phyloP scores from a whole-genome alignment of 1,140 invertebrate genomes.

The Elymnias hypermnestra region DNA sequence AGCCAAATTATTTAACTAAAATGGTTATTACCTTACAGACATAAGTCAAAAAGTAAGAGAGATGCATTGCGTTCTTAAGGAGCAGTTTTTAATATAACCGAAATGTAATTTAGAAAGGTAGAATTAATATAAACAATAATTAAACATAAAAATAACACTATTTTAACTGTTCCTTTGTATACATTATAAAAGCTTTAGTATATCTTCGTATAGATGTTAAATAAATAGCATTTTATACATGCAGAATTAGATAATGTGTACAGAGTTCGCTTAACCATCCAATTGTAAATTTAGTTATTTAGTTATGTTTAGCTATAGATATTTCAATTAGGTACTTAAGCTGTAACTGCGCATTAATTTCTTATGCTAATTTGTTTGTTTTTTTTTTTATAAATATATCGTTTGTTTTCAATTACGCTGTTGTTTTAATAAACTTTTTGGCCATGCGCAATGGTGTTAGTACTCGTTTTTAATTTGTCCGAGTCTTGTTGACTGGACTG shows the following conservation, averaged over 20 bases:
- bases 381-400: conserved; percentile 51
- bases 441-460: too few species aligned
- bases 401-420: conserved; percentile 37
- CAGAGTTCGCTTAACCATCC: conserved; percentile 38
- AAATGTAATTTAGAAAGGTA: too few species aligned
- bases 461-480: too few species aligned
- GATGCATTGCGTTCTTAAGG: too few species aligned
- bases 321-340: conserved; percentile 44
- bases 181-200: conserved; percentile 14
- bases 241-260: conserved; percentile 20
- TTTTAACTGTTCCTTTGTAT: conserved; percentile 16
- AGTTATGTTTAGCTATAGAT: conserved; percentile 24
- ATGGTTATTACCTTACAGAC: too few species aligned
- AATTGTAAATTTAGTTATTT: conserved; percentile 25
- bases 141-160: conserved; percentile 5
- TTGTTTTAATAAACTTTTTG: not conserved
- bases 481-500: too few species aligned
- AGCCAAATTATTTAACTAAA: too few species aligned
- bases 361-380: conserved; percentile 4
- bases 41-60: too few species aligned
- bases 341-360: conserved; percentile 26
- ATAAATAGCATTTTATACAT: conserved; percentile 21
- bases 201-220: conserved; percentile 7
- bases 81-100: too few species aligned
- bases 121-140: not conserved